Base-by-base conservation (phyloP, 2,888 invertebrate species). In the Ectemnius cavifrons region DNA sequence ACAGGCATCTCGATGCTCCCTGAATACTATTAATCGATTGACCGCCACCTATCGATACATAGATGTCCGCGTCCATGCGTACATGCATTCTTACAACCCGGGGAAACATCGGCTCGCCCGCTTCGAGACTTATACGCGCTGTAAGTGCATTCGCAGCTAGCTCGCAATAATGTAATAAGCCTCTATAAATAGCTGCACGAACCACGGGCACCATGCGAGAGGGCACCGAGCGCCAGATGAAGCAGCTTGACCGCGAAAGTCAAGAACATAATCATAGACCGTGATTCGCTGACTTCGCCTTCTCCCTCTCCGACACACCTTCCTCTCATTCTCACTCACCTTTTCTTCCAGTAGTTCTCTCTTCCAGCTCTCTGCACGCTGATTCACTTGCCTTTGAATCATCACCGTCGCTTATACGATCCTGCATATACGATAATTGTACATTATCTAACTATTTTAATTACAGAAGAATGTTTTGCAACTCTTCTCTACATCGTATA, bases 141-240 rank as follows among this genome's bases (percentile, higher is more conserved):
- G 37, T 82, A 78, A 84, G 84, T 84, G 82, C 79, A 82, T 83
- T 85, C 81, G 79, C 77, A 76, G 82, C 79, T 77, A 79, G 84
- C 84, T 81, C 83, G 87, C 87, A 86, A 88, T 87, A 86, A 88
- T 88, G 88, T 88, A 88, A 88, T 88, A 87, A 88, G 85, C 80
- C 78, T 86, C 85, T 88, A 87, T 88, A 88, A 88, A 88, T 87
- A 88, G 85, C 84, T 64, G 78, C 77, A 77, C 78, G 77, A 72
- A 82, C 37, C 6, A 81, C 77, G 72, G 37, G 78, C 73, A 70
- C 83, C 75, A 75, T 80, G 37, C 8, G 11, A 78, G 78, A 80
- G 80, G 82, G 82, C 71, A 76, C 76, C 78, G 75, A 83, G 78
- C 83, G 81, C 83, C 77, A 80, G 80, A 83, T 79, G 81, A 80